phyloP scores from a whole-genome alignment of 1,140 invertebrate genomes.

The Papilio glaucus region DNA sequence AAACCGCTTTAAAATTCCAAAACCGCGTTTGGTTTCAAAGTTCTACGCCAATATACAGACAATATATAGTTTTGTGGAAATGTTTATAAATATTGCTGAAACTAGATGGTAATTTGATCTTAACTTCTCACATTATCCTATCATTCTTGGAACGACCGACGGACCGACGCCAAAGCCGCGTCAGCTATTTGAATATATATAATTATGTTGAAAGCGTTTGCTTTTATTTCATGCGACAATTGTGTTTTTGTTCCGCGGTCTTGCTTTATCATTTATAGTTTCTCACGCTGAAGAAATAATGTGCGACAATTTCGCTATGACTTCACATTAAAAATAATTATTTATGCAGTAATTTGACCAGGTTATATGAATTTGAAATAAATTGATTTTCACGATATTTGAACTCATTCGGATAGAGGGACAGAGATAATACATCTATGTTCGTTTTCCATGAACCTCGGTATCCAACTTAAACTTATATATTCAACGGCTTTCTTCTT shows the following conservation, averaged over 20 bases:
- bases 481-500: too few species aligned
- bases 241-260: neutral
- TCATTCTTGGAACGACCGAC: neutral
- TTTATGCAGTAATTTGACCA: too few species aligned
- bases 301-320: neutral
- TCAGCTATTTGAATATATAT: neutral
- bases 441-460: too few species aligned
- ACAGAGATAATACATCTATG: too few species aligned
- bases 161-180: neutral
- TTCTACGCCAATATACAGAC: too few species aligned
- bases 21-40: too few species aligned
- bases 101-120: neutral
- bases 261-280: constrained; percentile 6
- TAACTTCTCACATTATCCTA: neutral
- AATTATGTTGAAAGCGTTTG: constrained; percentile 13
- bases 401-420: too few species aligned
- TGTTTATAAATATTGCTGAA: neutral
- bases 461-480: too few species aligned
- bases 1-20: too few species aligned
- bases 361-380: too few species aligned
- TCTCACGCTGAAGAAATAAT: neutral
- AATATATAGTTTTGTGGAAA: neutral
- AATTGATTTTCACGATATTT: too few species aligned
- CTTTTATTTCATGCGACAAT: neutral
- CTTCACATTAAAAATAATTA: neutral